A percentile compares a stretch with the other conserved stretches of the same genome.
phyloP scores from a whole-genome alignment of 2,797 vertebrate genomes.

The Pristis pectinata region DNA sequence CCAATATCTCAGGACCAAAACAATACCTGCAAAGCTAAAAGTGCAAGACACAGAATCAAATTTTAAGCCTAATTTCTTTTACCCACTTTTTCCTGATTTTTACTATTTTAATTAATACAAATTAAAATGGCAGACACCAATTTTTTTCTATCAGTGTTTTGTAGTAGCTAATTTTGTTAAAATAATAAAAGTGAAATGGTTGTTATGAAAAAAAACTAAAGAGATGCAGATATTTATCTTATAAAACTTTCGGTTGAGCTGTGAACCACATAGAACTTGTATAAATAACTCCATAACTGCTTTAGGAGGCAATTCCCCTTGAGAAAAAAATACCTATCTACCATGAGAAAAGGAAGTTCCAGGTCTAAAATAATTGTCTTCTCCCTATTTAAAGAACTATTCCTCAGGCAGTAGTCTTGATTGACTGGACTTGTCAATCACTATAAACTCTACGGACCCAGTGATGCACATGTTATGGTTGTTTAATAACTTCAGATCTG shows the following conservation, averaged over 20 bases:
- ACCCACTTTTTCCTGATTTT: neutral
- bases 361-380: constrained; percentile 29
- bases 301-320: neutral
- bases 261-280: neutral
- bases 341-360: constrained; percentile 6
- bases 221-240: neutral
- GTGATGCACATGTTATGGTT: constrained; percentile 20
- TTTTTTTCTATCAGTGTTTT: neutral
- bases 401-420: constrained; percentile 31
- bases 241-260: neutral
- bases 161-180: neutral
- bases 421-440: constrained; percentile 35
- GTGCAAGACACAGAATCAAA: too few relatives aligned
- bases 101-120: neutral
- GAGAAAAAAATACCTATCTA: constrained; percentile 6
- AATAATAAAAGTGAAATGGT: neutral
- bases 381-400: constrained; percentile 32
- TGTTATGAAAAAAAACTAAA: neutral
- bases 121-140: neutral
- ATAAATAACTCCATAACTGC: neutral
- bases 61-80: too few relatives aligned
- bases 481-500: constrained; percentile 32
- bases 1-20: too few relatives aligned
- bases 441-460: constrained; percentile 23
- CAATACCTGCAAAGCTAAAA: too few relatives aligned